Base-by-base conservation (phyloP, 2,797 vertebrate genomes). In the Adelosebastes latens region DNA sequence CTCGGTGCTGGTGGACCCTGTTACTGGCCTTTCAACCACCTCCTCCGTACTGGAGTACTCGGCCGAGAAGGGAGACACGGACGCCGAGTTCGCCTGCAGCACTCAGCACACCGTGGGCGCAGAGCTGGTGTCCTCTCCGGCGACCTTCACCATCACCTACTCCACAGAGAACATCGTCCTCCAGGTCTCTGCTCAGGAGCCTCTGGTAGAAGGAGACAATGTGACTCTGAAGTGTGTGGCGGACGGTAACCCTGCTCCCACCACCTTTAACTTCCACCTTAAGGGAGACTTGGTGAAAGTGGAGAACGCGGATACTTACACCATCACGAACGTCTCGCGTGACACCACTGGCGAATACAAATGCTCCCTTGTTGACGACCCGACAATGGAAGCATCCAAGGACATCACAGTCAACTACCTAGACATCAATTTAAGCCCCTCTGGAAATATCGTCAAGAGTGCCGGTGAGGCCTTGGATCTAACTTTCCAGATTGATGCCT, bases 231-330 rank as follows among this genome's bases (percentile, higher is more conserved):
- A 96, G 88, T 99, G 98, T 90, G 93, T 93, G 58, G 98, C 98
- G 69, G 98, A 99, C 49, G 99, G 99, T 56, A 99, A 99, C 90
- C 98, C 98, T 8, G 94, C 97, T 85, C 99, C 98, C 1, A 94
- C 96, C 80, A 96, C 96, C 90, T 99, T 97, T 87, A 95, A 94
- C 91, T 99, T 99, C 95, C 93, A 97, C 90, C 91, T 98, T 66
- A 97, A 98, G 99, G 98, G 95, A 62, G 94, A 97, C 74, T 55
- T 93, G 16, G 93, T 97, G 92, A 96, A 82, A 8, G 95, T 97
- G 89, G 91, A 94, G 87, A 95, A 97, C 73, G 91, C 94, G 13
- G 92, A 97, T 81, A 92, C 81, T 12, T 97, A 97, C 24, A 63
- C 88, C 27, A 84, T 99, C 90, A 84, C 77, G 4, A 93, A 95